These are phyloP conservation scores for Carassius gibelio DNA, from an alignment of 2,113 vertebrate genomes.

Conservation along the genomic window DNA sequence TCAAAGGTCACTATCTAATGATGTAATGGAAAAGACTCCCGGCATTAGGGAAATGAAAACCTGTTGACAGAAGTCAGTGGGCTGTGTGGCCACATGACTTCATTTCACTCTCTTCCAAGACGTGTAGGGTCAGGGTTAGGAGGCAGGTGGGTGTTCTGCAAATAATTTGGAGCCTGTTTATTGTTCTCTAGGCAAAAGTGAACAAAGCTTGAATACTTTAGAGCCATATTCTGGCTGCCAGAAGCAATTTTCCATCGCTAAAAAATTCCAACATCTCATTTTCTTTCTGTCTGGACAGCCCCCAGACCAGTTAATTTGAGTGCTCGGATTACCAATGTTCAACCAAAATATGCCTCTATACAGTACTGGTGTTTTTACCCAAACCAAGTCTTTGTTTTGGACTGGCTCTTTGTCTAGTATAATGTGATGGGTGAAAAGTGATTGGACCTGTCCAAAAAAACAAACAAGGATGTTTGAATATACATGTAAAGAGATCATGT, in stretches of 20 bases:
- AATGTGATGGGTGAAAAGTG: neutral
- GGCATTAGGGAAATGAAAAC: constrained; percentile 49
- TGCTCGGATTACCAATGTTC: constrained; percentile 44
- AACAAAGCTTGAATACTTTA: constrained; percentile 52
- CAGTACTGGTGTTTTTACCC: constrained; percentile 27
- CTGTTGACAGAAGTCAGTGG: constrained; percentile 29
- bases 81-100: constrained; percentile 46
- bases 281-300: constrained; percentile 42
- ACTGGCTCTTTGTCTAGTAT: constrained; percentile 12
- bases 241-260: constrained; percentile 49
- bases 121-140: neutral
- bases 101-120: constrained; percentile 33
- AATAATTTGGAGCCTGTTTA: constrained; percentile 50
- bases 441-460: constrained; percentile 14
- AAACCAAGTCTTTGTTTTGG: constrained; percentile 47
- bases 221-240: constrained; percentile 27
- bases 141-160: constrained; percentile 28
- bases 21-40: constrained; percentile 59
- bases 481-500: neutral
- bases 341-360: constrained; percentile 44
- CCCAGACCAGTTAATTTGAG: constrained; percentile 49
- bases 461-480: neutral
- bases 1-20: constrained; percentile 51
- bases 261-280: constrained; percentile 50
- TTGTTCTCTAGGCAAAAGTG: constrained; percentile 54